Evolutionary conservation across 2,797 vertebrate species (phyloP).

Genomic region (Propithecus perrieri): DNA sequence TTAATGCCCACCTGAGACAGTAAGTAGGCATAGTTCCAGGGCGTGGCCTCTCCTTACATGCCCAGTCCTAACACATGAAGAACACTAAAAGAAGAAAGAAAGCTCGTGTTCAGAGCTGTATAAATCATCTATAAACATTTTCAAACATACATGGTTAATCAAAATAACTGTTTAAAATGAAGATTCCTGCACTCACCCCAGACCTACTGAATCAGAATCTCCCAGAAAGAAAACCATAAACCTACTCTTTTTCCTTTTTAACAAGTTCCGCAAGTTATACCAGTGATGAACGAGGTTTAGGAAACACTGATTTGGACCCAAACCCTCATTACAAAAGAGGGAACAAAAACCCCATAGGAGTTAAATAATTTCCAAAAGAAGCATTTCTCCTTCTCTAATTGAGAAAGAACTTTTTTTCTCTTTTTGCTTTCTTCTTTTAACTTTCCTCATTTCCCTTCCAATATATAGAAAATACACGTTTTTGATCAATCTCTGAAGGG

Average conservation of each 20-base stretch:
- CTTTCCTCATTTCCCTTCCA: slow-evolving; percentile 49
- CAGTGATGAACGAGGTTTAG: slow-evolving; percentile 29
- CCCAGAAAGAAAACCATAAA: not conserved
- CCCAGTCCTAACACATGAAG: not conserved
- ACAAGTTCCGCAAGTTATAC: slow-evolving; percentile 10
- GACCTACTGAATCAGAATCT: not conserved
- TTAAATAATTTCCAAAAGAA: slow-evolving; percentile 57
- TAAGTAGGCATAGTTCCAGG: not conserved
- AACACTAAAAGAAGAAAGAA: not conserved
- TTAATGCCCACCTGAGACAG: not conserved
- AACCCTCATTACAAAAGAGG: slow-evolving; percentile 16
- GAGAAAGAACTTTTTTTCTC: not conserved
- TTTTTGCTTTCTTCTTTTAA: slow-evolving; percentile 57
- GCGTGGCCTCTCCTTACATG: not conserved
- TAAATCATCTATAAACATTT: not conserved
- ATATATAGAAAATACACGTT: slow-evolving; percentile 29
- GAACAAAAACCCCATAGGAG: slow-evolving; percentile 32
- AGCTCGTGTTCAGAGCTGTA: not conserved
- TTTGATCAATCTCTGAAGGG: slow-evolving; percentile 59
- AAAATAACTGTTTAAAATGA: slow-evolving; percentile 23
- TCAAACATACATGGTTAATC: not conserved
- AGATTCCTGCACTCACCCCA: not conserved
- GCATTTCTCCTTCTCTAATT: not conserved
- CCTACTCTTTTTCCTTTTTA: not conserved
- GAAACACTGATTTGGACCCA: not conserved